Base-by-base conservation (phyloP, 2,888 invertebrate species). In the Heteropelma amictum region DNA sequence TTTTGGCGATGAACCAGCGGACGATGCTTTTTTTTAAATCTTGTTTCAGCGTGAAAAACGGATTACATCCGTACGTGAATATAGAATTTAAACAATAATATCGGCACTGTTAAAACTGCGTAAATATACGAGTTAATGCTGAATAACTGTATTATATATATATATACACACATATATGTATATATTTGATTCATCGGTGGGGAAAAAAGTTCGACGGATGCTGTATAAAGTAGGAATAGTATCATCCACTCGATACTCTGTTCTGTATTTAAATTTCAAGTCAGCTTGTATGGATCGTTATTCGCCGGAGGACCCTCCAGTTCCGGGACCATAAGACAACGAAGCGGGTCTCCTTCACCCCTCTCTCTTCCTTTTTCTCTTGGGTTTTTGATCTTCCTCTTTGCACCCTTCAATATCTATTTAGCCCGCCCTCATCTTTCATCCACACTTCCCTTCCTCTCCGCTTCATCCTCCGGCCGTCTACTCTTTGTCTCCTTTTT, bases 261-360 rank as follows among this genome's bases (percentile, higher is more conserved):
- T 65, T 21, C 67, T 60, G 63, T 60, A 81, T 83, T 82, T 79
- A 75, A 80, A 79, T 83, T 79, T 80, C 77, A 74, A 80, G 58
- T 77, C 58, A 74, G 53, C 74, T 49, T 65, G 60, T 19, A 12
- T 49, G 49, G 64, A 68, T 80, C 77, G 73, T 83, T 82, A 83
- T 56, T 79, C 73, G 49, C 63, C 60, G 79, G 75, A 73, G 70
- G 65, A 45, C 60, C 56, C 65, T 74, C 49, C 47, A 69, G 38
- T 14, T 45, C 60, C 30, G 33, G 10, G 42, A 45, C 42, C 26
- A 45, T 14, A 45, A 17, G 19, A 23, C 63, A 63, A 56, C 61
- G 58, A 58, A 47, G 45, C 23, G 38, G 60, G 28, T 42, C 12
- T 17, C 4, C 14, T 33, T 7, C 14, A 38, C 45, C 23, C 21